Conservation (phyloP, 2,888 invertebrate genomes). For the Tridacna crocea region DNA sequence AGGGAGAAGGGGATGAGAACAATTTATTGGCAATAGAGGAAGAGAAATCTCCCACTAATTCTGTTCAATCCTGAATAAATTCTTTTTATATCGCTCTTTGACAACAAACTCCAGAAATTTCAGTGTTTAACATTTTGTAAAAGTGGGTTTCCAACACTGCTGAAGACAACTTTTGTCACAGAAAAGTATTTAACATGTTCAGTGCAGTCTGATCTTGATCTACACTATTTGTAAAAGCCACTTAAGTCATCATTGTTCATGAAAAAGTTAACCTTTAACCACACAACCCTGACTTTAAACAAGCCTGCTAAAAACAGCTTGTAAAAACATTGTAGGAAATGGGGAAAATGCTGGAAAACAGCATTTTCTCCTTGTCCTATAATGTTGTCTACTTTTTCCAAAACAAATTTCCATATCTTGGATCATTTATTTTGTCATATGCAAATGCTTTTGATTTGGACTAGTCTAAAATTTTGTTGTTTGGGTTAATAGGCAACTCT, state of each 20-base stretch:
- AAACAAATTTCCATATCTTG: background rate
- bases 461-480: background rate
- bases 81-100: no score
- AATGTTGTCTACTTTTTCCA: slow-evolving; percentile 3
- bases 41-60: slow-evolving; percentile 18
- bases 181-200: no score
- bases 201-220: no score
- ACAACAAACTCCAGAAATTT: no score
- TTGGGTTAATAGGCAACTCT: background rate
- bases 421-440: background rate
- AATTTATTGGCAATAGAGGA: slow-evolving; percentile 32
- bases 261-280: no score
- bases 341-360: slow-evolving; percentile 9
- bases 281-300: background rate
- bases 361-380: background rate
- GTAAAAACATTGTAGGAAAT: background rate
- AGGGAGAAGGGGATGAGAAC: slow-evolving; percentile 42
- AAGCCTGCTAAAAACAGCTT: background rate
- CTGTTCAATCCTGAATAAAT: slow-evolving; percentile 8
- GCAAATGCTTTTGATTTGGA: background rate
- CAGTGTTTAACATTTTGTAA: no score
- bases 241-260: no score
- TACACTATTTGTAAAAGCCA: no score
- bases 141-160: no score
- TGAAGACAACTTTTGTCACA: no score